Conservation (phyloP, 2,113 vertebrate species). For the Solea senegalensis region DNA sequence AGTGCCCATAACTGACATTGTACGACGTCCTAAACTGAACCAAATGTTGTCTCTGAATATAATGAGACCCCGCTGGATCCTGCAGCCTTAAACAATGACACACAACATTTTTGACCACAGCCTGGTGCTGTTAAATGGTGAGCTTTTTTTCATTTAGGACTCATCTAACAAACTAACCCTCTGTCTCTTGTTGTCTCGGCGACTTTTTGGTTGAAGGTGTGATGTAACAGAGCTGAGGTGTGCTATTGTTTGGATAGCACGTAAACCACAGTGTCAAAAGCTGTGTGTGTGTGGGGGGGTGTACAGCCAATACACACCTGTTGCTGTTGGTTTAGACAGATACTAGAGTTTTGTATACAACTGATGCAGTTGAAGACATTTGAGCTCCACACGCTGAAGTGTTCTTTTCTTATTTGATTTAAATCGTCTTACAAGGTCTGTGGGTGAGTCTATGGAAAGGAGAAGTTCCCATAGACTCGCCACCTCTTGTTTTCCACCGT, state of each 20-base stretch:
- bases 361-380: neutral
- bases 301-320: constrained; percentile 22
- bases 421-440: too few species aligned
- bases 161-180: constrained; percentile 3
- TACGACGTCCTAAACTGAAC: constrained; percentile 3
- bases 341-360: constrained; percentile 3
- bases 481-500: too few species aligned
- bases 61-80: neutral
- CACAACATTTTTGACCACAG: neutral
- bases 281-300: neutral
- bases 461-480: too few species aligned
- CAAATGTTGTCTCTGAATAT: neutral
- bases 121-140: neutral
- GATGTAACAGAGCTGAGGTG: constrained; percentile 2
- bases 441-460: too few species aligned
- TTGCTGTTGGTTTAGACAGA: constrained; percentile 15
- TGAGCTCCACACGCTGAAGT: neutral
- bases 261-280: constrained; percentile 11
- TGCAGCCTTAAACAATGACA: constrained; percentile 7
- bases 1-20: neutral
- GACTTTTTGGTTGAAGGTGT: constrained; percentile 9
- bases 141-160: neutral
- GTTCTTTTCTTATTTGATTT: too few species aligned
- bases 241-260: constrained; percentile 9
- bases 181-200: neutral